Conservation (phyloP, 2,888 invertebrate species). For the Alviniconcha strummeri region DNA sequence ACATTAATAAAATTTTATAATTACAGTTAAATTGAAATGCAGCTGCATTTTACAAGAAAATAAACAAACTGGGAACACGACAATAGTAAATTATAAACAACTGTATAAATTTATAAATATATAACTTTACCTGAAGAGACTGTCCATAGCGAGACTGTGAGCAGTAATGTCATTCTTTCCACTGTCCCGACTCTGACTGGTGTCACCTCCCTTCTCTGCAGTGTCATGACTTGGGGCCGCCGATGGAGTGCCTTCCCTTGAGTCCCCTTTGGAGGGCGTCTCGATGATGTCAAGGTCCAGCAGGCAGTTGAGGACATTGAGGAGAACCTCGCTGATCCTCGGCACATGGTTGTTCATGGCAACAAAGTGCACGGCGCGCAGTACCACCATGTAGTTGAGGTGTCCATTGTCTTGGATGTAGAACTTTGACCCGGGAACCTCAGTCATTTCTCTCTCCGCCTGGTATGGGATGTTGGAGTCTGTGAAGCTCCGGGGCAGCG, state of each 20-base stretch:
- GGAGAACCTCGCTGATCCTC: conserved; percentile 92
- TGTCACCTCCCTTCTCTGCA: conserved; percentile 18
- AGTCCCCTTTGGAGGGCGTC: conserved; percentile 34
- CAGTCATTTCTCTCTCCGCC: conserved; percentile 75
- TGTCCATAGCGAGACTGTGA: conserved; percentile 85
- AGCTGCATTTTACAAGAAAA: too few species aligned
- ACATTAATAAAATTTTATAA: too few species aligned
- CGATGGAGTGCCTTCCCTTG: conserved; percentile 6
- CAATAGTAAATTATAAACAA: too few species aligned
- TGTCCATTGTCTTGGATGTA: conserved; percentile 97
- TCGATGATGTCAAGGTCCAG: conserved; percentile 88
- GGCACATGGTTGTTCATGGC: conserved; percentile 90
- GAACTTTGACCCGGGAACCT: conserved; percentile 84
- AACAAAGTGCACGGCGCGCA: conserved; percentile 89
- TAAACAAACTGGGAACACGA: too few species aligned
- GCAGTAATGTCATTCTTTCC: conserved; percentile 74
- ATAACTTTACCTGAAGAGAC: conserved; percentile 74
- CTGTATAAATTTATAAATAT: too few species aligned
- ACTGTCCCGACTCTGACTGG: conserved; percentile 36
- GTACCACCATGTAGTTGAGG: conserved; percentile 85
- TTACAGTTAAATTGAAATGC: too few species aligned
- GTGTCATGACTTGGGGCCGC: conserved; percentile 30
- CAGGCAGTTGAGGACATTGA: conserved; percentile 92
- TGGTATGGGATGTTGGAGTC: conserved; percentile 70
- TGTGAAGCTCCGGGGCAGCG: conserved; percentile 74